Evolutionary conservation across 2,113 vertebrate genomes (phyloP).

Genomic region (Catharus fuscescens): DNA sequence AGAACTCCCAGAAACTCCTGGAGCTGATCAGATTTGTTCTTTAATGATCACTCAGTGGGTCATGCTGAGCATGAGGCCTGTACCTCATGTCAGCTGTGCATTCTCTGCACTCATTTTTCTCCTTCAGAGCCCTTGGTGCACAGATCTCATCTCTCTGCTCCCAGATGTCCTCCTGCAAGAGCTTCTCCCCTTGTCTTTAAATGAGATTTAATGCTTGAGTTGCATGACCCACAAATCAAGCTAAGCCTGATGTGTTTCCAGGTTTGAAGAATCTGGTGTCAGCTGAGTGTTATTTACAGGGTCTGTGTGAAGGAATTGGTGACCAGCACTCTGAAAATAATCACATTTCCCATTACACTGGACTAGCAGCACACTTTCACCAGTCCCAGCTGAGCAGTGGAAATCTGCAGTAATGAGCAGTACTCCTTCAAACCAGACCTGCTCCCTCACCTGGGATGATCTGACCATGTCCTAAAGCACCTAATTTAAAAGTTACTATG

Average conservation of each 20-base stretch:
- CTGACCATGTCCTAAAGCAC: background rate
- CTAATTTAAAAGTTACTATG: constrained; percentile 4
- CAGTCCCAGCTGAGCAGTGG: background rate
- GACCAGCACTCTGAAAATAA: background rate
- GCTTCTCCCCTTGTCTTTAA: background rate
- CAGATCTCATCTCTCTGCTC: background rate
- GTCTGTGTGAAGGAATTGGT: background rate
- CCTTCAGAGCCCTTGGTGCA: background rate
- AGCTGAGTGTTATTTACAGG: background rate
- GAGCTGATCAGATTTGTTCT: background rate
- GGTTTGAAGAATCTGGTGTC: background rate
- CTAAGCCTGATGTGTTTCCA: background rate
- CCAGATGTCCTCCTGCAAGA: background rate
- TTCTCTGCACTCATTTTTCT: background rate
- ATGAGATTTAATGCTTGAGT: background rate
- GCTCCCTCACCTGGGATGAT: constrained; percentile 3
- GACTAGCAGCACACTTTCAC: background rate
- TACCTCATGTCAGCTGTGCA: background rate
- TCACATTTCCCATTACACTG: background rate
- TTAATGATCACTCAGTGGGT: background rate
- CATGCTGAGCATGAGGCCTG: background rate
- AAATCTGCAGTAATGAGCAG: background rate
- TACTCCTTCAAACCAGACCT: background rate
- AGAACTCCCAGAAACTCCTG: background rate
- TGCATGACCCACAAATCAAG: background rate